Evolutionary conservation across 2,888 invertebrate species (phyloP).

Genomic region (Cinara cedri): DNA sequence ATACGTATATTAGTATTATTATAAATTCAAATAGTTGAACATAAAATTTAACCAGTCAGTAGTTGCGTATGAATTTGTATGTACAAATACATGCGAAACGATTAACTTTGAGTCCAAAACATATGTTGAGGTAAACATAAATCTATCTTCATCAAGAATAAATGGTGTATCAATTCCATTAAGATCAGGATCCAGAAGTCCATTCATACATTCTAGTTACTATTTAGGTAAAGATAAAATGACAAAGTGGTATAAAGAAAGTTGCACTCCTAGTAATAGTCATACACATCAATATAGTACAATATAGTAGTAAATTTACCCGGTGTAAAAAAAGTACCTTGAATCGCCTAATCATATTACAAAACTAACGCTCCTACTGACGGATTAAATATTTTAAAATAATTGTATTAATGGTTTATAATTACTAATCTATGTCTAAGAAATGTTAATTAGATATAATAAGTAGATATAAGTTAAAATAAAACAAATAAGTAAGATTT

Average conservation of each 20-base stretch:
- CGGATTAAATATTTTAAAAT: no score
- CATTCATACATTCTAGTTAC: conserved; percentile 39
- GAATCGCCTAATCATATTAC: no score
- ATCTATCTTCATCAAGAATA: conserved; percentile 17
- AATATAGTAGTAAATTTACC: not conserved
- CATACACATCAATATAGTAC: not conserved
- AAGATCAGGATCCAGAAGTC: conserved; percentile 28
- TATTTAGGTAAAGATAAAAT: conserved; percentile 22
- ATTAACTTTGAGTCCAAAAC: conserved; percentile 7
- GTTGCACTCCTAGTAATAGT: conserved; percentile 22
- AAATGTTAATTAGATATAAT: no score
- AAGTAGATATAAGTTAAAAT: no score
- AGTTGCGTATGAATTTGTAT: no score
- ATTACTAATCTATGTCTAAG: no score
- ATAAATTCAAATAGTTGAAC: no score
- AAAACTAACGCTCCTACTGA: no score
- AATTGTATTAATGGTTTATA: no score
- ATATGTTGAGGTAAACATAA: not conserved
- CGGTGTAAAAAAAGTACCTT: conserved; percentile 15
- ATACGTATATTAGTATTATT: no score
- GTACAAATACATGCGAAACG: not conserved
- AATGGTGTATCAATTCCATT: conserved; percentile 15
- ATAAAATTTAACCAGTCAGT: no score
- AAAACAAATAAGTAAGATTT: no score
- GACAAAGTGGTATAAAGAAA: conserved; percentile 31